These are phyloP conservation scores for Myrmophylax atrothorax DNA, from an alignment of 2,113 vertebrate genomes.

Conservation along the genomic window DNA sequence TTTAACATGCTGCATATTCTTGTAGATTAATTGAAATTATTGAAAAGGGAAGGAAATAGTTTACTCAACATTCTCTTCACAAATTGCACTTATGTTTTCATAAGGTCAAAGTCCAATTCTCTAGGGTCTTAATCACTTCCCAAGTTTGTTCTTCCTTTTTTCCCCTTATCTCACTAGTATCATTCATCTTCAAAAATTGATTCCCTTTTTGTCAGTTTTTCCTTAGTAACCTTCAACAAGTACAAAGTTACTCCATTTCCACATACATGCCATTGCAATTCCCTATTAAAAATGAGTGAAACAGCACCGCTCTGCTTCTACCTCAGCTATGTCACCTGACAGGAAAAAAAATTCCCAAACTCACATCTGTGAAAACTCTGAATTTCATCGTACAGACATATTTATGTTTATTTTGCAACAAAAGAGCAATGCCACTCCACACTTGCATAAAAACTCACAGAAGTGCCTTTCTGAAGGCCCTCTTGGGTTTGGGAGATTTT, in stretches of 20 bases:
- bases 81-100: neutral
- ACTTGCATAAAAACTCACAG: neutral
- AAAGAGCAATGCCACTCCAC: neutral
- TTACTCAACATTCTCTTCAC: constrained; percentile 13
- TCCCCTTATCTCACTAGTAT: neutral
- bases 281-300: neutral
- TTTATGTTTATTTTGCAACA: neutral
- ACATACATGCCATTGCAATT: neutral
- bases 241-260: neutral
- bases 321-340: neutral
- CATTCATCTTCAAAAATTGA: neutral
- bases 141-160: neutral
- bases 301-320: neutral
- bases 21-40: neutral
- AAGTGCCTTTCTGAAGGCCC: neutral
- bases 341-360: neutral
- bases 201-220: neutral
- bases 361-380: neutral
- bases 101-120: neutral
- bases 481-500: neutral
- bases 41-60: constrained; percentile 28
- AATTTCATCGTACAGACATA: neutral
- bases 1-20: neutral
- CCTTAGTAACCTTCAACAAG: neutral
- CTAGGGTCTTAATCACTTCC: neutral